These are phyloP conservation scores for Sinodicranocentrus sp. DNA, from an alignment of 2,888 invertebrate species.

Conservation along the genomic window DNA sequence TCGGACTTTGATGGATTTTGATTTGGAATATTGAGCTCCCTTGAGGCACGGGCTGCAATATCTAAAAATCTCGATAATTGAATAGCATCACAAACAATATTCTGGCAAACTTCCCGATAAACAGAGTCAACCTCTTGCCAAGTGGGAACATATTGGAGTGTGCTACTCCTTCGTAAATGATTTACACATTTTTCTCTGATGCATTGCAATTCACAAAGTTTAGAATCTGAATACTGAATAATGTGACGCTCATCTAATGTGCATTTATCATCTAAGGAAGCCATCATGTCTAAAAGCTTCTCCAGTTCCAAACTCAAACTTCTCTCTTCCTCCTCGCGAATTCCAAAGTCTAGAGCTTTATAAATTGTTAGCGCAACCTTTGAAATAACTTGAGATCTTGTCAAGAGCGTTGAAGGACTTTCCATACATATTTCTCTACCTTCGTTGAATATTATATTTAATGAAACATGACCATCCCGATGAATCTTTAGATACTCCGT, in stretches of 20 bases:
- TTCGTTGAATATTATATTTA: neutral
- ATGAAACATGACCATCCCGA: constrained; percentile 19
- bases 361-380: constrained; percentile 41
- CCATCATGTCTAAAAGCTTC: constrained; percentile 23
- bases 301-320: constrained; percentile 36
- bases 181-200: too few relatives aligned
- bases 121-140: too few relatives aligned
- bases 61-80: constrained; percentile 37
- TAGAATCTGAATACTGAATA: too few relatives aligned
- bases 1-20: neutral
- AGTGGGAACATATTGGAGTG: too few relatives aligned
- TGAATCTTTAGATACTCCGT: constrained; percentile 32
- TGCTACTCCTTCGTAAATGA: too few relatives aligned
- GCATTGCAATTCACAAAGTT: too few relatives aligned
- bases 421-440: neutral
- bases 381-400: constrained; percentile 9
- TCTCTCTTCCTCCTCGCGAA: constrained; percentile 52
- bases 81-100: constrained; percentile 26
- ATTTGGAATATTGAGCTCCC: neutral
- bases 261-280: constrained; percentile 5
- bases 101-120: neutral
- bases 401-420: neutral
- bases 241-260: too few relatives aligned
- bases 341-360: constrained; percentile 44
- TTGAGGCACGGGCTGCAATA: constrained; percentile 29